These are phyloP conservation scores for Nesometra sesokonis DNA, from an alignment of 35 echinoderm and acorn worm species.

Conservation along the genomic window DNA sequence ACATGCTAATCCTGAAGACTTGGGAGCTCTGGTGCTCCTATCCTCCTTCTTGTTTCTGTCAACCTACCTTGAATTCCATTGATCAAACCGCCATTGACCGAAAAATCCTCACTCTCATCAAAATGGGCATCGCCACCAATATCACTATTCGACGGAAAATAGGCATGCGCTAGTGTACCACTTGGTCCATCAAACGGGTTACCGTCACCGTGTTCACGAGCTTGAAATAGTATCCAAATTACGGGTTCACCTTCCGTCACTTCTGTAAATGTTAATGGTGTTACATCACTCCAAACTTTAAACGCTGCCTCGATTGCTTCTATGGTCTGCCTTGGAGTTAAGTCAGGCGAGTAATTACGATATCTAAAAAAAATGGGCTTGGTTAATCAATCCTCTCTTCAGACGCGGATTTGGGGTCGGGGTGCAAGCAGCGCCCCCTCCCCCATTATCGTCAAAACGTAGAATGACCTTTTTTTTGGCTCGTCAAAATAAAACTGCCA, in stretches of 20 bases:
- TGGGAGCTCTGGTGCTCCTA: too few relatives aligned
- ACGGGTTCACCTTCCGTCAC: slow-evolving; percentile 24
- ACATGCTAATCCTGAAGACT: too few relatives aligned
- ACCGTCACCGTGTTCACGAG: slow-evolving; percentile 61
- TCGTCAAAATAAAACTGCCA: too few relatives aligned
- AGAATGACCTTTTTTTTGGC: too few relatives aligned
- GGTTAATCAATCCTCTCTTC: too few relatives aligned
- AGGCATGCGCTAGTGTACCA: slow-evolving; percentile 87
- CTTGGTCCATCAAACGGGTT: slow-evolving; percentile 73
- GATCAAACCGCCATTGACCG: slow-evolving; percentile 22
- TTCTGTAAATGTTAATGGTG: slow-evolving; percentile 49
- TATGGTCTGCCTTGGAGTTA: slow-evolving; percentile 18
- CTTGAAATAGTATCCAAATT: slow-evolving; percentile 60
- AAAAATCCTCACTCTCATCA: slow-evolving; percentile 71
- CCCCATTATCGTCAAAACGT: too few relatives aligned
- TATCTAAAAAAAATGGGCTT: too few relatives aligned
- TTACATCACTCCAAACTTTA: slow-evolving; percentile 81
- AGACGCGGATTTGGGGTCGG: too few relatives aligned
- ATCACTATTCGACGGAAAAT: slow-evolving; percentile 37
- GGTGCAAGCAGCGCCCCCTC: too few relatives aligned
- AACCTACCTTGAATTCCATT: too few relatives aligned
- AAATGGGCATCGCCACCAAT: slow-evolving; percentile 88
- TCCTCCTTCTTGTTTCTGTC: too few relatives aligned
- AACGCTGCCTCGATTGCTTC: slow-evolving; percentile 48
- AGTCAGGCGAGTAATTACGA: slow-evolving; percentile 44